Evolutionary conservation across 2,113 vertebrate genomes (phyloP), one percentile per base, ranked within the genome.

Genomic region (Poecilia latipinna): DNA sequence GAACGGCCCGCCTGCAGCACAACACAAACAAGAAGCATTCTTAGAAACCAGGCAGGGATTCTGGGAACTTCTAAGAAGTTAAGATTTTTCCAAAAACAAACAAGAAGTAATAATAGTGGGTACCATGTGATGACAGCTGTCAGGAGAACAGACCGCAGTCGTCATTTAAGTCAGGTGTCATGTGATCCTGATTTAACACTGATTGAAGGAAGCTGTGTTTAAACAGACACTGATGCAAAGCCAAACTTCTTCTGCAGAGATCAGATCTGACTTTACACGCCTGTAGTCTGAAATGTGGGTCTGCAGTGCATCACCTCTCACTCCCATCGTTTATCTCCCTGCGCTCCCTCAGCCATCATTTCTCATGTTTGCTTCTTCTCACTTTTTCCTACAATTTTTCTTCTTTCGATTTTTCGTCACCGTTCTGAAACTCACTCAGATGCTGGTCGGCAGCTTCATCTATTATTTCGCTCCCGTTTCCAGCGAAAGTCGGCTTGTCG

Each of bases 1-100:
- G 86, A 17, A 94, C 12, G 8, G 92, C 93, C 77, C 80, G 81
- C 86, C 94, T 95, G 74, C 15, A 64, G 24, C 0, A n/a, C n/a
- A 1, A 77, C 70, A 60, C 1, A 84, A 8, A 68, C 0, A 73
- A 8, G 17, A 63, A 57, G 15, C n/a, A 75, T 8, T 48, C 7
- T 32, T 33, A 72, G 63, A 1, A 39, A 0, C 24, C 66, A 2
- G 28, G 54, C 3, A 62, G 17, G 35, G 54, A 57, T 28, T 37
- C 17, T 15, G 22, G 51, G 32, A n/a, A n/a, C 22, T 33, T 39
- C 60, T 42, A 39, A 61, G 19, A 61, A 19, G 54, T 62, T 17
- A 22, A 57, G 51, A 57, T n/a, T 57, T 57, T n/a, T 17, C 51
- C 51, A 19, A 69, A 31, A 70, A 51, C 51, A 1, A 3, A 62